Base-by-base conservation (phyloP, 1,140 invertebrate species). In the Neotoxoptera formosana region DNA sequence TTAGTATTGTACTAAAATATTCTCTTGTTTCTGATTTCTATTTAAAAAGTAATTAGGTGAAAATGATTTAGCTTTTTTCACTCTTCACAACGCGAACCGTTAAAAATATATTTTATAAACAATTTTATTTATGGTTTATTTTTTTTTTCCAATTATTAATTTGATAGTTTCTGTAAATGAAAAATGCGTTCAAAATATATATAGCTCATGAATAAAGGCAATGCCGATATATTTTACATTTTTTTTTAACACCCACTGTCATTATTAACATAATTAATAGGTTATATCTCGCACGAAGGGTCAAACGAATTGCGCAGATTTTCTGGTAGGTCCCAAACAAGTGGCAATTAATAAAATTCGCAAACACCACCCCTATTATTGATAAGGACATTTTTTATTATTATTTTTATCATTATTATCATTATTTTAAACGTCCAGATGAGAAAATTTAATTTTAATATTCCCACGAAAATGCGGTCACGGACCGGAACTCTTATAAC, bases 261-360 rank as follows among this genome's bases (percentile, higher is more conserved):
- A 56, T 93, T 84, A 53, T 83, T 47, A 86, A 83, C 67, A 81
- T 83, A 93, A 83, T 93, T 93, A 93, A 83, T 93, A 83, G 91
- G 34, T 53, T 83, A 81, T 93, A 84, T 91, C 51, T 91, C 30
- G 25, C n/a, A 30, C 60, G 21, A 91, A 91, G 90, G 90, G 90
- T 91, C 67, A 48, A 48, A 81, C 41, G n/a, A 45, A 83, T 51
- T 76, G 90, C 41, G n/a, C 76, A n/a, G 47, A 93, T 84, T 53
- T 51, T 41, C 81, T 83, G 91, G 48, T 93, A 41, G 48, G 48
- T 93, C 47, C 47, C 47, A 36, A 93, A 81, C 76, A 93, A 93
- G 91, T 84, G 76, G 91, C 91, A 93, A 93, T 93, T 83, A 93
- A 93, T 93, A 93, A 84, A 93, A 84, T 51, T 86, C 47, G 48